These are phyloP conservation scores for Frankliniella fusca DNA, from an alignment of 2,888 invertebrate species.

Conservation along the genomic window DNA sequence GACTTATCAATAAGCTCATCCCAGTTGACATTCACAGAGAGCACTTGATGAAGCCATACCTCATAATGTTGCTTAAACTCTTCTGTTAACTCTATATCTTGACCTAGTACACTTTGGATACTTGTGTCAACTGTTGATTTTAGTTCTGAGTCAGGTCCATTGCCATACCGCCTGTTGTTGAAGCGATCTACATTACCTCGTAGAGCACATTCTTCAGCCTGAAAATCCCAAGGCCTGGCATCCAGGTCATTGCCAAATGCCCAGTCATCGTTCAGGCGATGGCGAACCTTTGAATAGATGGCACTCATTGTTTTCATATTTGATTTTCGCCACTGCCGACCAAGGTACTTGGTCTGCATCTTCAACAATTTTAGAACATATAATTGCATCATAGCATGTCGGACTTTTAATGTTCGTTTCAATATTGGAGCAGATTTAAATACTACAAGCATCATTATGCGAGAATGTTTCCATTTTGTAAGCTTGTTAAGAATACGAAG, in stretches of 20 bases:
- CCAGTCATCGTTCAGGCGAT: constrained; percentile 98
- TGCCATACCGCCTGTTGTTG: constrained; percentile 84
- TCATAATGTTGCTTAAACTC: constrained; percentile 92
- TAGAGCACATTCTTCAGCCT: constrained; percentile 94
- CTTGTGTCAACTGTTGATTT: constrained; percentile 66
- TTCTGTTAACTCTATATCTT: constrained; percentile 76
- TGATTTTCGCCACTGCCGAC: constrained; percentile 97
- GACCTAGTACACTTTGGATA: constrained; percentile 74
- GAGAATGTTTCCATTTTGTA: constrained; percentile 99
- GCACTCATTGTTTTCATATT: constrained; percentile 99
- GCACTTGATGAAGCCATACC: constrained; percentile 93
- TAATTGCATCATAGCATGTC: constrained; percentile 95
- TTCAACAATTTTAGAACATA: constrained; percentile 96
- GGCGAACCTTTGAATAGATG: constrained; percentile 94
- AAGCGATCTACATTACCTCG: constrained; percentile 93
- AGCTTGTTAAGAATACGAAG: constrained; percentile 94
- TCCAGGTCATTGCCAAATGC: constrained; percentile 98
- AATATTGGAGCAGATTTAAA: constrained; percentile 99
- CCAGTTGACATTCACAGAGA: constrained; percentile 78
- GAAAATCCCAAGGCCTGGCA: constrained; percentile 96
- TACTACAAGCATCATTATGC: constrained; percentile 98
- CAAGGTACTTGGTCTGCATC: constrained; percentile 99
- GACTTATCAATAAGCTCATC: constrained; percentile 51
- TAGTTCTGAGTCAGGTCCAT: constrained; percentile 53
- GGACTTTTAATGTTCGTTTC: constrained; percentile 90